Base-by-base conservation (phyloP, 2,797 vertebrate genomes). In the Taeniopygia guttata region DNA sequence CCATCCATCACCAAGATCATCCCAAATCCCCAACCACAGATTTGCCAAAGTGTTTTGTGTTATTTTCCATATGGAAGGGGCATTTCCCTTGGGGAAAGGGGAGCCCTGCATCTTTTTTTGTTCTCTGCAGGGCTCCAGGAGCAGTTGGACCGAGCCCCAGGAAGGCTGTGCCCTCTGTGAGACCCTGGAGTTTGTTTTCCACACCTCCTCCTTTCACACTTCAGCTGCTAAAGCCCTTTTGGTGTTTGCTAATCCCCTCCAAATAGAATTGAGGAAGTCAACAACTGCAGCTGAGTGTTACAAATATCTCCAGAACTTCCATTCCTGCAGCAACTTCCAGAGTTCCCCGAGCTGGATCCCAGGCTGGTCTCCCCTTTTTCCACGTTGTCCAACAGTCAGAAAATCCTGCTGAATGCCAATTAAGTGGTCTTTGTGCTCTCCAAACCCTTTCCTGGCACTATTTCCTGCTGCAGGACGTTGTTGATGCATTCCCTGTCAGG, bases 381-480 rank as follows among this genome's bases (percentile, higher is more conserved):
- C 32, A 2, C 1, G 4, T 1, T 34, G 11, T 8, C 49, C 68
- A 42, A 4, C 6, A 0, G 81, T 36, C 8, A 0, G 26, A 42
- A 60, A 25, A 43, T 13, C 13, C 56, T n/a, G 30, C 8, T 26
- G 7, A 34, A 34, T 0, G 9, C 23, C 56, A 51, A 0, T 22
- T 7, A 8, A 70, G 12, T 1, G 13, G 18, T 55, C 68, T 22
- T 42, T 58, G 56, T 25, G 30, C 62, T 23, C n/a, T 49, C 68
- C 63, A 55, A n/a, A 59, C 1, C 60, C 36, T 52, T 16, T 30
- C 73, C 90, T 11, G 4, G 0, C 26, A 45, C n/a, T 4, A 13
- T 49, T 56, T 75, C 66, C 84, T 11, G 5, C 49, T 6, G 26
- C 51, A 58, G 52, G 48, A 12, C 1, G 0, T 29, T 25, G 18